Conservation (phyloP, 1,140 invertebrate species). For the Caenorhabditis latens region DNA sequence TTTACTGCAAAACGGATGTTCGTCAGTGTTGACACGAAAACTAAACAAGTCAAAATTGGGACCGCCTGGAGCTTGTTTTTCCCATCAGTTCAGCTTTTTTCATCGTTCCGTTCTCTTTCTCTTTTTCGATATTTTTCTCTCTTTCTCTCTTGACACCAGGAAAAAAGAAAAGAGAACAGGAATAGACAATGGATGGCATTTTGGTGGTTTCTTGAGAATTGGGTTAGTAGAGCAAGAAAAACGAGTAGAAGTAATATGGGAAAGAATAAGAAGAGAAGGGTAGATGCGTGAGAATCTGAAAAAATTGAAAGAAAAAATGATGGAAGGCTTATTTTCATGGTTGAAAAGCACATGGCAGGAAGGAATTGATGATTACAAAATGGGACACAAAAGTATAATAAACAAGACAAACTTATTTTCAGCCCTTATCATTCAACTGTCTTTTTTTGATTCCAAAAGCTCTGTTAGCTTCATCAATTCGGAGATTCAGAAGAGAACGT, state of each 20-base stretch:
- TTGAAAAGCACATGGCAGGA: too few relatives aligned
- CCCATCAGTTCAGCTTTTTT: background rate
- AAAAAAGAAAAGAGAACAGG: background rate
- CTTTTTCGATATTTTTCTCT: background rate
- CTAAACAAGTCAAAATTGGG: conserved; percentile 17
- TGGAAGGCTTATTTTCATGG: background rate
- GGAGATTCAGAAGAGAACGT: conserved; percentile 59
- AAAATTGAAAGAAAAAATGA: background rate
- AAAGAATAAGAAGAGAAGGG: background rate
- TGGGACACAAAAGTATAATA: too few relatives aligned
- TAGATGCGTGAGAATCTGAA: conserved; percentile 28
- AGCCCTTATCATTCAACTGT: background rate
- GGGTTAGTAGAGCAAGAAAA: background rate
- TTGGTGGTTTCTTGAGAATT: background rate
- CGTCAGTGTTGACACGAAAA: conserved; percentile 30
- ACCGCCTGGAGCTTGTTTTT: conserved; percentile 7
- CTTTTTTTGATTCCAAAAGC: conserved; percentile 24
- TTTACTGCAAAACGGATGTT: background rate
- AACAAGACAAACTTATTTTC: too few relatives aligned
- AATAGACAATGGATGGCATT: conserved; percentile 18
- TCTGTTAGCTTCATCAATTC: conserved; percentile 42
- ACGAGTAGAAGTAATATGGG: background rate
- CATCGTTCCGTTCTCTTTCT: conserved; percentile 2
- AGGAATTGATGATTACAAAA: too few relatives aligned
- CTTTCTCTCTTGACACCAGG: background rate